Evolutionary conservation across 2,113 vertebrate genomes (phyloP).

Genomic region (Tiliqua scincoides): DNA sequence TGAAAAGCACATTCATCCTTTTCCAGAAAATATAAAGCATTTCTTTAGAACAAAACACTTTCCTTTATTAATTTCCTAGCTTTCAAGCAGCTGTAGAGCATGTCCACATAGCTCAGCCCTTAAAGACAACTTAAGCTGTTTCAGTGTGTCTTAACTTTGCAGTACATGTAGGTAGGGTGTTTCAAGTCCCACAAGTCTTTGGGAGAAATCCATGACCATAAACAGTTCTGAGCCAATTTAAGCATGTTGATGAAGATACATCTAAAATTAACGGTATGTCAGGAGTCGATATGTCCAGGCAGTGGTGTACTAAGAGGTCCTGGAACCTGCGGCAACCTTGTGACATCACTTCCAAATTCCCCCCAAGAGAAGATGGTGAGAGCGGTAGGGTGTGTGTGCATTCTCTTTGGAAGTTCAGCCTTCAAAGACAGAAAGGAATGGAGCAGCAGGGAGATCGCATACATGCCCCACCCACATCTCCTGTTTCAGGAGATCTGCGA

Average conservation of each 20-base stretch:
- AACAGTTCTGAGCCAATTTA: background rate
- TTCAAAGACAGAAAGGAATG: too few relatives aligned
- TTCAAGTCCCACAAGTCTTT: background rate
- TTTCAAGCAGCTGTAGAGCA: background rate
- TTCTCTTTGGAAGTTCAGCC: too few relatives aligned
- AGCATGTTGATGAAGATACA: background rate
- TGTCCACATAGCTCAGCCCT: background rate
- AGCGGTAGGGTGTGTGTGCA: too few relatives aligned
- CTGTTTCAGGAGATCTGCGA: too few relatives aligned
- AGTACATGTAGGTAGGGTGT: background rate
- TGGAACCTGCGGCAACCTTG: too few relatives aligned
- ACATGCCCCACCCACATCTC: too few relatives aligned
- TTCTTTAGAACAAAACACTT: background rate
- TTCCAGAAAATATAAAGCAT: background rate
- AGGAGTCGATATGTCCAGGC: too few relatives aligned
- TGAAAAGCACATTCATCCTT: background rate
- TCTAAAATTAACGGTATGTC: background rate
- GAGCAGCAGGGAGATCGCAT: too few relatives aligned
- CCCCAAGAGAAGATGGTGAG: too few relatives aligned
- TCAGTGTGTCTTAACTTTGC: background rate
- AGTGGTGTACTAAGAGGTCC: too few relatives aligned
- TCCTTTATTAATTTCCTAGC: background rate
- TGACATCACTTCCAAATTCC: too few relatives aligned
- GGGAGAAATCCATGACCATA: background rate
- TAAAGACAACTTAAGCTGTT: background rate